Conservation (phyloP, 2,113 vertebrate genomes). For the Oreochromis tanganicae region DNA sequence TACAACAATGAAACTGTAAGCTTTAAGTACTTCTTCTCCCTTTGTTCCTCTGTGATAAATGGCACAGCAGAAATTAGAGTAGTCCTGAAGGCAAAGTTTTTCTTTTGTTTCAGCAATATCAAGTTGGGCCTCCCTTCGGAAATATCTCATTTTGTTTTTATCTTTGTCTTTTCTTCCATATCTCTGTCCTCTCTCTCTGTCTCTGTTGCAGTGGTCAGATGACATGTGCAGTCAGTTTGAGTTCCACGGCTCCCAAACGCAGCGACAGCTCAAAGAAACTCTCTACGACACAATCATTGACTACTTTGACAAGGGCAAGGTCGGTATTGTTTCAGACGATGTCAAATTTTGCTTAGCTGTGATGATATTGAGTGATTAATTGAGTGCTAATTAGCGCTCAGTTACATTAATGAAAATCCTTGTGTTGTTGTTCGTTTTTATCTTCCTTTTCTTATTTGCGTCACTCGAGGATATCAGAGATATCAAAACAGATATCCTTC, state of each 20-base stretch:
- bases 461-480: neutral
- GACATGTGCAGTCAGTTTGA: constrained; percentile 85
- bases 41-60: constrained; percentile 20
- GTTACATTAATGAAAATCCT: neutral
- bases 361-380: neutral
- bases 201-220: constrained; percentile 69
- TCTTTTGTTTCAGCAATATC: neutral
- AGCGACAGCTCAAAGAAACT: constrained; percentile 89
- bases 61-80: neutral
- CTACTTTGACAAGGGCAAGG: constrained; percentile 99
- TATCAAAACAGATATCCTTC: neutral
- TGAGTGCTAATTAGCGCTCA: neutral
- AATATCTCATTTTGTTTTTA: neutral
- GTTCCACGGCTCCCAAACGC: constrained; percentile 84
- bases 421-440: neutral
- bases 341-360: neutral
- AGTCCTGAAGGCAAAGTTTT: neutral
- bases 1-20: neutral
- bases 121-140: neutral
- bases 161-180: neutral
- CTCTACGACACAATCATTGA: constrained; percentile 93
- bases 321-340: constrained; percentile 23
- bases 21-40: neutral
- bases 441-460: neutral
- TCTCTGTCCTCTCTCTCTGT: neutral